These are phyloP conservation scores for Phortica variegata DNA, from an alignment of 1,140 invertebrate species.

Conservation along the genomic window DNA sequence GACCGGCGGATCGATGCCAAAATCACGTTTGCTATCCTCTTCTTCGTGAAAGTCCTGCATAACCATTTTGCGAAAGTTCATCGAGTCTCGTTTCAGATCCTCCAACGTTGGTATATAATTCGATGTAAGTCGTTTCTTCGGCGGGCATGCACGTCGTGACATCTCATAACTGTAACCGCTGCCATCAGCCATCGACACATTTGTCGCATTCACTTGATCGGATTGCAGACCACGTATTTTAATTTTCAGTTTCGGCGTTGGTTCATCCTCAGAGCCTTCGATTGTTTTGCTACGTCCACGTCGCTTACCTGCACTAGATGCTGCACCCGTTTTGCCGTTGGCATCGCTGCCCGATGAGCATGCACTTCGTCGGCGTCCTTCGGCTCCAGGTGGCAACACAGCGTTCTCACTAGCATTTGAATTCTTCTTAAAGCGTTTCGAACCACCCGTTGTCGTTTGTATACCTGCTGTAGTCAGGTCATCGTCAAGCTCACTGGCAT, in stretches of 20 bases:
- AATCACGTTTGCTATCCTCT: constrained; percentile 57
- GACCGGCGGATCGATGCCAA: constrained; percentile 32
- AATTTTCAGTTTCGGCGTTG: constrained; percentile 77
- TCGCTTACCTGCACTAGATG: constrained; percentile 46
- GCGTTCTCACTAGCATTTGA: constrained; percentile 55
- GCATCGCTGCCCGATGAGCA: constrained; percentile 56
- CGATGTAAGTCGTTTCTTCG: constrained; percentile 74
- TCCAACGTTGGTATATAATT: constrained; percentile 69
- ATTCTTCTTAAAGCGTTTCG: constrained; percentile 60
- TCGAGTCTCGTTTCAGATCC: constrained; percentile 78
- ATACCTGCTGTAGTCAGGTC: constrained; percentile 61
- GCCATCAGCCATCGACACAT: constrained; percentile 53
- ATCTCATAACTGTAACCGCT: constrained; percentile 44
- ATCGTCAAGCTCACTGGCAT: constrained; percentile 37
- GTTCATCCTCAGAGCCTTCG: constrained; percentile 56
- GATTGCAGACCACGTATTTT: constrained; percentile 67
- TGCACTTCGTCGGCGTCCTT: constrained; percentile 57
- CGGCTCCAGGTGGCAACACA: constrained; percentile 24
- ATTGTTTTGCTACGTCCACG: constrained; percentile 53
- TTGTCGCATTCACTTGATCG: constrained; percentile 56
- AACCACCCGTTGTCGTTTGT: constrained; percentile 63
- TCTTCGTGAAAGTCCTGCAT: constrained; percentile 78
- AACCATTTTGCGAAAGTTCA: constrained; percentile 82
- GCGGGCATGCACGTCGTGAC: constrained; percentile 64
- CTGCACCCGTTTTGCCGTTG: constrained; percentile 40